Evolutionary conservation across 30 jellyfish, hydroid and myxozoan genomes (phyloP).

Genomic region (Catostylus mosaicus): DNA sequence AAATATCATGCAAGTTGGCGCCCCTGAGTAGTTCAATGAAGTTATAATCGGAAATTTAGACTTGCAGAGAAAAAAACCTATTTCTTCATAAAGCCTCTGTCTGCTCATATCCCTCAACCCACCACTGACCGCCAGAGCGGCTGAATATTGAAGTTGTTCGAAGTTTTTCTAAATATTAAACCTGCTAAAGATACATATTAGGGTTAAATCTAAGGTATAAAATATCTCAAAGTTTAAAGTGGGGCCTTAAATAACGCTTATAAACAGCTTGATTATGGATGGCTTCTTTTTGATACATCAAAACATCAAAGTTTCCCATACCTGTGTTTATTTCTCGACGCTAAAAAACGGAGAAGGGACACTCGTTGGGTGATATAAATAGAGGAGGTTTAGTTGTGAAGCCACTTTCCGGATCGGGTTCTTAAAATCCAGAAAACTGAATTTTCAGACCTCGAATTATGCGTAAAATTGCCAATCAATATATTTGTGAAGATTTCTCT

Average conservation of each 20-base stretch:
- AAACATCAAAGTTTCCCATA: too few species aligned
- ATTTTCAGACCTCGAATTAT: too few species aligned
- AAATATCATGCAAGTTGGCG: constrained; percentile 9
- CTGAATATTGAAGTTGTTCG: constrained; percentile 36
- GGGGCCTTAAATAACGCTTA: background rate
- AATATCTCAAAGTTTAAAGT: constrained; percentile 23
- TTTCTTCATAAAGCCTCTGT: constrained; percentile 38
- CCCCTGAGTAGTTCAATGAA: constrained; percentile 3
- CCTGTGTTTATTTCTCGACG: too few species aligned
- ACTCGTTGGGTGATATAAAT: too few species aligned
- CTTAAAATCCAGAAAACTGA: too few species aligned
- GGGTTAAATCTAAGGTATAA: constrained; percentile 19
- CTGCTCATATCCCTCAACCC: constrained; percentile 30
- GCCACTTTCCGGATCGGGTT: too few species aligned
- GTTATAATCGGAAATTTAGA: constrained; percentile 9
- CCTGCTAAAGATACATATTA: constrained; percentile 7
- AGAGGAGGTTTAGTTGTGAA: too few species aligned
- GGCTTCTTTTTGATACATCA: too few species aligned
- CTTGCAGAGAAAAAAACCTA: constrained; percentile 1
- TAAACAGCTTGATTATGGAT: constrained; percentile 14
- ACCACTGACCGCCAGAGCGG: constrained; percentile 39
- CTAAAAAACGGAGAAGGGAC: too few species aligned
- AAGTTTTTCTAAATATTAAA: too few species aligned
- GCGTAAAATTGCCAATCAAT: too few species aligned
- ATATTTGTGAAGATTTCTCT: too few species aligned